Base-by-base conservation (phyloP, 2,113 vertebrate species). In the Oceanodroma tethys region DNA sequence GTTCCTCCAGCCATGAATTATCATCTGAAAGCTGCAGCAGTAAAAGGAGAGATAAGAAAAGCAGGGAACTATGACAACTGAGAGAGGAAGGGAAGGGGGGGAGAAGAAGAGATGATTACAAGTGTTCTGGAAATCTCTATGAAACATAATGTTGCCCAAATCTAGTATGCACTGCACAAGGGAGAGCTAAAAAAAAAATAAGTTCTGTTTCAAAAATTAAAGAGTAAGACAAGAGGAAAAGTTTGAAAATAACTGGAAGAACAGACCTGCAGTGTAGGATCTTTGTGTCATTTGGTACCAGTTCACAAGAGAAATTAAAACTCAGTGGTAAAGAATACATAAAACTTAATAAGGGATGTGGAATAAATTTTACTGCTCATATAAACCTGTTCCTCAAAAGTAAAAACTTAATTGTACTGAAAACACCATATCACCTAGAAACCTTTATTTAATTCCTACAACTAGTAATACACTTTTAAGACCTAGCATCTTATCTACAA, bases 11-110 rank as follows among this genome's bases (percentile, higher is more conserved):
- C n/a, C 6, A 6, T 22, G 55, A 56, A 87, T 89, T 94, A 95
- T 70, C 93, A 94, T 89, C 72, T 91, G 89, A 95, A 95, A 91
- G 91, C 96, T 86, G 82, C 10, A 2, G 73, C 83, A 91, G 70
- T 67, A 60, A 85, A 71, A 96, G 34, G 60, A 78, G 47, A 94
- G 95, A 94, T 82, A 97, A 94, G 95, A 94, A 94, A 94, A 96
- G 91, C 94, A 74, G 91, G 94, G 75, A 96, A 73, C 95, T 95
- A 95, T 93, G 94, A 96, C 94, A 97, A 90, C 94, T 88, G 82
- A 82, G 70, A 62, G 58, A 72, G 65, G 65, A 80, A 86, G 74
- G 63, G 68, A 71, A 88, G 40, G 13, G 34, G 45, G 47, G 36
- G 43, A n/a, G 50, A 48, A 62, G 40, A 71, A 15, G 20, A 59